Conservation (phyloP, 2,888 invertebrate genomes). For the Podotricha telesiphe region DNA sequence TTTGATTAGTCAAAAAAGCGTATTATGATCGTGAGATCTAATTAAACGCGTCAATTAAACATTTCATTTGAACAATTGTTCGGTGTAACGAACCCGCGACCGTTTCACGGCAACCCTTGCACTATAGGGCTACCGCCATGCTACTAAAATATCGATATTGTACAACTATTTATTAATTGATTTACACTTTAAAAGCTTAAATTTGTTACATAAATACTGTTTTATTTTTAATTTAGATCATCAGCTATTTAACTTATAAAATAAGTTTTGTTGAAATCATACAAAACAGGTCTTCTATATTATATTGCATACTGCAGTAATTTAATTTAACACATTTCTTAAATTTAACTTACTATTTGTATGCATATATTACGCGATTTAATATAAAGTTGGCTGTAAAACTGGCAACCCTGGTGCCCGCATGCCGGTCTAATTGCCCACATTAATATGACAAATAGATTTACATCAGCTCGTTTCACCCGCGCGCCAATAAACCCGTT, state of each 20-base stretch:
- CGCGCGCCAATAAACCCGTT: slow-evolving; percentile 46
- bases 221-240: no score
- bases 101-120: slow-evolving; percentile 48
- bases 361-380: not conserved
- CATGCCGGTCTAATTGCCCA: slow-evolving; percentile 75
- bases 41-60: slow-evolving; percentile 67
- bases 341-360: not conserved
- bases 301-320: no score
- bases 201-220: no score
- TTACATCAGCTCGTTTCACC: slow-evolving; percentile 65
- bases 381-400: not conserved
- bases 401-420: slow-evolving; percentile 69
- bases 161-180: no score
- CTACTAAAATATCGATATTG: not conserved
- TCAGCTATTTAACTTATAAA: no score
- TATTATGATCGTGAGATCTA: slow-evolving; percentile 61
- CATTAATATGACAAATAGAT: slow-evolving; percentile 81
- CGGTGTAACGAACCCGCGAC: slow-evolving; percentile 59
- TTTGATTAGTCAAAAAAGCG: slow-evolving; percentile 46
- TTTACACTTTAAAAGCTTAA: no score
- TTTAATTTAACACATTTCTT: not conserved
- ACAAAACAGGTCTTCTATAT: no score
- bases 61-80: slow-evolving; percentile 55
- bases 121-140: slow-evolving; percentile 43
- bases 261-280: no score